Conservation (phyloP, 2,797 vertebrate genomes). For the Dendrocincla tyrannina region DNA sequence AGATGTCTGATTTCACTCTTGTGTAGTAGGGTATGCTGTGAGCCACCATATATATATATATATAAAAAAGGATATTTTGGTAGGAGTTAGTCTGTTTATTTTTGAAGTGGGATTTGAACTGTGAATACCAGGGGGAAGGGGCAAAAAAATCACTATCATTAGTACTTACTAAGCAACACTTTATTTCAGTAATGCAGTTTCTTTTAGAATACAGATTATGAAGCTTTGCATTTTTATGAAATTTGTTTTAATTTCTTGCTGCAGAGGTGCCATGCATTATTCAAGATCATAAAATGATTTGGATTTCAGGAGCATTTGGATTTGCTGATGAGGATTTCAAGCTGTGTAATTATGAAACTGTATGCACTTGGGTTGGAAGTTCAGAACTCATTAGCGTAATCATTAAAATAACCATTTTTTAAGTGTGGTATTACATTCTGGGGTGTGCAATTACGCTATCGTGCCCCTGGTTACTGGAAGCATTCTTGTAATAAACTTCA, state of each 20-base stretch:
- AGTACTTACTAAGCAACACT: conserved; percentile 15
- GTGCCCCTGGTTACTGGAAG: conserved; percentile 21
- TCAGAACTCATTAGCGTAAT: conserved; percentile 77
- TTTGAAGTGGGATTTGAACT: conserved; percentile 22
- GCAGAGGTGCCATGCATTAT: conserved; percentile 80
- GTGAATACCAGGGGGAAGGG: background rate
- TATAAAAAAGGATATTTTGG: background rate
- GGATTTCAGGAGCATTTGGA: conserved; percentile 77
- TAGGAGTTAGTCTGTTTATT: background rate
- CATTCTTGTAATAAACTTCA: background rate
- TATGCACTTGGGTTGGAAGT: conserved; percentile 77
- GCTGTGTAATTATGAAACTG: conserved; percentile 80
- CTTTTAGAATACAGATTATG: conserved; percentile 57
- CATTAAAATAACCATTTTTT: conserved; percentile 74
- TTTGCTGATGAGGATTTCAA: conserved; percentile 82
- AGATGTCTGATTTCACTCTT: conserved; percentile 23
- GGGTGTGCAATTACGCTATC: conserved; percentile 43
- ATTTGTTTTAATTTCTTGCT: conserved; percentile 77
- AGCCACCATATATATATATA: background rate
- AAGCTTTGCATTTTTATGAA: conserved; percentile 76
- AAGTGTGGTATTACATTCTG: conserved; percentile 64
- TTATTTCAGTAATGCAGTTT: conserved; percentile 56
- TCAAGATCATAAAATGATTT: conserved; percentile 78
- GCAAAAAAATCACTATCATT: background rate
- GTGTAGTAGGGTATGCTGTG: background rate